Evolutionary conservation across 2,797 vertebrate genomes (phyloP).

Genomic region (Myoxocephalus aenaeus): DNA sequence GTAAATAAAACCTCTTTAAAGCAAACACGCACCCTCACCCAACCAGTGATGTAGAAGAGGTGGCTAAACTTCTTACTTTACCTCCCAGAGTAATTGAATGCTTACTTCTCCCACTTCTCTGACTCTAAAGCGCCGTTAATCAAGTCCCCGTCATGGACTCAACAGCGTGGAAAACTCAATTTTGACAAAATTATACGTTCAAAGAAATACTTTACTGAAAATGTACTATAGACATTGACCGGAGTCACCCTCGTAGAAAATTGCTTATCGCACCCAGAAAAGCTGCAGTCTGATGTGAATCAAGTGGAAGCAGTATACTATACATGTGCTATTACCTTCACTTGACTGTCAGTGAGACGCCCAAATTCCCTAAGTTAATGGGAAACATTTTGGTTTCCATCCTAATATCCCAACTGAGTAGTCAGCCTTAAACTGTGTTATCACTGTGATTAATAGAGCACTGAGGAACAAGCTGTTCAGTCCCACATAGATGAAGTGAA

Average conservation of each 20-base stretch:
- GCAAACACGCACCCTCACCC: not conserved
- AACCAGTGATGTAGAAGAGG: constrained; percentile 25
- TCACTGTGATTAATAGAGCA: constrained; percentile 22
- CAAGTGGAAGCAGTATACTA: constrained; percentile 1
- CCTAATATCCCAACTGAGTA: constrained; percentile 1
- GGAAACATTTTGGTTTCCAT: not conserved
- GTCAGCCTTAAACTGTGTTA: constrained; percentile 24
- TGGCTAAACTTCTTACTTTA: constrained; percentile 45
- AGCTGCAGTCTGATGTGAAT: constrained; percentile 30
- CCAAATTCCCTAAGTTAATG: not conserved
- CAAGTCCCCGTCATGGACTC: constrained; percentile 58
- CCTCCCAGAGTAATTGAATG: constrained; percentile 48
- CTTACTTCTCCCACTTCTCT: constrained; percentile 53
- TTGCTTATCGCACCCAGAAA: constrained; percentile 27
- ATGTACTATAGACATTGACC: constrained; percentile 33
- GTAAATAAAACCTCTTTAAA: constrained; percentile 35
- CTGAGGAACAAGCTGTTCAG: constrained; percentile 33
- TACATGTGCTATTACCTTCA: constrained; percentile 7
- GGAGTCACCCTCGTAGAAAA: constrained; percentile 11
- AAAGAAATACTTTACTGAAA: constrained; percentile 47
- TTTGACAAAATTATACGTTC: constrained; percentile 55
- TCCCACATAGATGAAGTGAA: constrained; percentile 3
- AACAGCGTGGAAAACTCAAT: constrained; percentile 59
- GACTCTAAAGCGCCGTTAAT: constrained; percentile 52
- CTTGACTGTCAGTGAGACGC: constrained; percentile 13